Conservation (phyloP, 2,888 invertebrate species). For the Polydrusus pterygomalis region DNA sequence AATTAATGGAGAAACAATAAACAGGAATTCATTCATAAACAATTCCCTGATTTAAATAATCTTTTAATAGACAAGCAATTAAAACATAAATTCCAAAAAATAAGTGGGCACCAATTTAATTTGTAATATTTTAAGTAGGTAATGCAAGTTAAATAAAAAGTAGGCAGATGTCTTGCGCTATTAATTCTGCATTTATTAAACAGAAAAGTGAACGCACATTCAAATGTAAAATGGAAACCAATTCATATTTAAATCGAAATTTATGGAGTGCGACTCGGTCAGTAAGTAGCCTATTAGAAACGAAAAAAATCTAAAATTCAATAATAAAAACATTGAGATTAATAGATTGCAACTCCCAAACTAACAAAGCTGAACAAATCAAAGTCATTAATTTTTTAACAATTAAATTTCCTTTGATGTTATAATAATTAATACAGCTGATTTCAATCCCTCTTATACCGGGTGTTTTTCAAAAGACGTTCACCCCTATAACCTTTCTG, state of each 20-base stretch:
- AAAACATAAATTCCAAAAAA: not conserved
- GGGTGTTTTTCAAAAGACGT: too few relatives aligned
- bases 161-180: constrained; percentile 38
- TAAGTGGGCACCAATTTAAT: not conserved
- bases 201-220: constrained; percentile 9
- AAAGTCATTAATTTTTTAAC: too few relatives aligned
- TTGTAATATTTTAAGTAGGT: constrained; percentile 13
- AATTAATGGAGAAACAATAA: constrained; percentile 48
- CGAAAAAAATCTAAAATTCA: not conserved
- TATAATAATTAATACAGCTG: too few relatives aligned
- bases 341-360: not conserved
- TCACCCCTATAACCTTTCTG: too few relatives aligned
- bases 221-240: not conserved
- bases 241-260: not conserved
- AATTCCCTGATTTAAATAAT: constrained; percentile 9
- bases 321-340: too few relatives aligned
- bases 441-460: too few relatives aligned
- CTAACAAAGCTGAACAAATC: too few relatives aligned
- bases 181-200: constrained; percentile 27
- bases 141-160: constrained; percentile 20
- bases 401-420: too few relatives aligned
- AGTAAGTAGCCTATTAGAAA: too few relatives aligned
- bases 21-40: constrained; percentile 43
- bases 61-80: constrained; percentile 7
- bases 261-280: constrained; percentile 4